Conservation (phyloP, 2,888 invertebrate species). For the Diaphora mendica region DNA sequence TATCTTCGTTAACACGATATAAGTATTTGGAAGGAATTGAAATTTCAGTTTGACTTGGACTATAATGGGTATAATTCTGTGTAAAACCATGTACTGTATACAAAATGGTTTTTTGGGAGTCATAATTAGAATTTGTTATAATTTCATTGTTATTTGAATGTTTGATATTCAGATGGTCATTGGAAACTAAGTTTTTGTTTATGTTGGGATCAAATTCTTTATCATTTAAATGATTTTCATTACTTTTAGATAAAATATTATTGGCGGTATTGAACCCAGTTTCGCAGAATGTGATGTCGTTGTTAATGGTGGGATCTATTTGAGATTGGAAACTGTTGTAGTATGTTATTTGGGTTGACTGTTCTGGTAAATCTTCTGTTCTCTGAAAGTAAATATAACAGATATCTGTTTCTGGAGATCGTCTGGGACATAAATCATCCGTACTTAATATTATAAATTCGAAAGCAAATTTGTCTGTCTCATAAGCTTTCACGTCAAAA, state of each 20-base stretch:
- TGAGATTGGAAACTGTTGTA: conserved; percentile 18
- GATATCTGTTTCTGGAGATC: not conserved
- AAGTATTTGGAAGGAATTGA: conserved; percentile 54
- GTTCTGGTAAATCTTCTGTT: not conserved
- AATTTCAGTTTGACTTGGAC: conserved; percentile 61
- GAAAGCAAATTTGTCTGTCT: too few species aligned
- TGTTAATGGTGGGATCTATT: not conserved
- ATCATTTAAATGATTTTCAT: not conserved
- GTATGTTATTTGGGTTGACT: conserved; percentile 31
- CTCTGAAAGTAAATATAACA: conserved; percentile 25
- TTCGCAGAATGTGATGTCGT: conserved; percentile 9
- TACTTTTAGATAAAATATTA: not conserved
- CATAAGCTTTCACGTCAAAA: too few species aligned
- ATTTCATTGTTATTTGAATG: not conserved
- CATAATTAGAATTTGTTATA: conserved; percentile 22
- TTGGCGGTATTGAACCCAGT: not conserved
- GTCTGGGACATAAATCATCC: not conserved
- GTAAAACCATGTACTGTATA: conserved; percentile 53
- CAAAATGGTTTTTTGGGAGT: conserved; percentile 52
- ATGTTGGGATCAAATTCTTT: not conserved
- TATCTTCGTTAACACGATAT: conserved; percentile 23
- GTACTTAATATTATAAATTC: too few species aligned
- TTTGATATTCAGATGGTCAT: too few species aligned
- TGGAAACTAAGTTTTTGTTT: not conserved
- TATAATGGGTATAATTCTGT: conserved; percentile 58